Conservation (phyloP, 2,113 vertebrate genomes). For the Apodemus speciosus region DNA sequence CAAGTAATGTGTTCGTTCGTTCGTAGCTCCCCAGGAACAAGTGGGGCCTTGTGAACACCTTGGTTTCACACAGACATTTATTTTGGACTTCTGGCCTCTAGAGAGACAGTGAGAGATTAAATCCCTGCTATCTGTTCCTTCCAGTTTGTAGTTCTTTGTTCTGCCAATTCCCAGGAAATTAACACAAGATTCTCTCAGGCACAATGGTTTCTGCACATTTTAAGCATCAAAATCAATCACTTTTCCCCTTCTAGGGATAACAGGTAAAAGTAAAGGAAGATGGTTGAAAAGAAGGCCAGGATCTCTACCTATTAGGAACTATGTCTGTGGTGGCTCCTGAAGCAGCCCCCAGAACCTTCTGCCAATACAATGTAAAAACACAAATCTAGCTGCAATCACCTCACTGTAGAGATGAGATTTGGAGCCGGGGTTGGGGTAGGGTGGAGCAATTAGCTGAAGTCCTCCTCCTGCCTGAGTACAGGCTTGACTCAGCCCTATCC, state of each 20-base stretch:
- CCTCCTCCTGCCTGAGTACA: not conserved
- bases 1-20: not conserved
- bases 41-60: not conserved
- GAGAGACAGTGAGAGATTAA: not conserved
- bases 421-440: slow-evolving; percentile 14
- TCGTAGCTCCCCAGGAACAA: not conserved
- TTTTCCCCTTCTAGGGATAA: not conserved
- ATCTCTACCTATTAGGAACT: not conserved
- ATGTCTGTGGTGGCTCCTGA: not conserved
- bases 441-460: slow-evolving; percentile 9
- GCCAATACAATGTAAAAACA: not conserved
- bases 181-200: not conserved
- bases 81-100: not conserved
- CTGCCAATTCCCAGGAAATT: not conserved
- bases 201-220: not conserved
- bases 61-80: not conserved
- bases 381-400: not conserved
- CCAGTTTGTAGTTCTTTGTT: not conserved
- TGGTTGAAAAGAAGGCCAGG: not conserved
- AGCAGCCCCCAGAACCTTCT: not conserved
- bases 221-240: slow-evolving; percentile 10
- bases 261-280: not conserved
- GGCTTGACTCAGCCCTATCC: not conserved
- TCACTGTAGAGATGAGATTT: not conserved
- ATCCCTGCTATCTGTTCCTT: not conserved